A percentile compares a stretch with the other conserved stretches of the same genome.
Evolutionary conservation across 2,888 invertebrate species (phyloP).

Genomic region (Gortyna flavago): DNA sequence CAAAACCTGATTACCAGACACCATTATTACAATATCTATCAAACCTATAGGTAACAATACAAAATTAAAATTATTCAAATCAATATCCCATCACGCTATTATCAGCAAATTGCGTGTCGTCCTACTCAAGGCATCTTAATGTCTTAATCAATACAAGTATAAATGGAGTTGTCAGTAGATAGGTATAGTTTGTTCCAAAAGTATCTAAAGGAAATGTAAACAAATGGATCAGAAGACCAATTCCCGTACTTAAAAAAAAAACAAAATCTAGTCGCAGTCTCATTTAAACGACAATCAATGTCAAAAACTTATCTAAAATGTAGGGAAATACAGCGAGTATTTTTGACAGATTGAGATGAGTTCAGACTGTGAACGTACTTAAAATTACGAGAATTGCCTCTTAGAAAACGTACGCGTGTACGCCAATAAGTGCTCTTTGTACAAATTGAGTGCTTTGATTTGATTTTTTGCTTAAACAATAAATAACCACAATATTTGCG

Average conservation of each 20-base stretch:
- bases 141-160: slow-evolving; percentile 57
- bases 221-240: background rate
- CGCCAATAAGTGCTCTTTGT: background rate
- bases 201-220: background rate
- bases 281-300: too few species aligned
- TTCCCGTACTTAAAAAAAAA: too few species aligned
- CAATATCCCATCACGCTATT: slow-evolving; percentile 4
- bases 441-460: background rate
- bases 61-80: slow-evolving; percentile 22
- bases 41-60: slow-evolving; percentile 20
- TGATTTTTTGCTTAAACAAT: background rate
- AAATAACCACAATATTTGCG: background rate
- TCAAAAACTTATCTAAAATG: too few species aligned
- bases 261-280: too few species aligned
- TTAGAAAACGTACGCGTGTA: background rate
- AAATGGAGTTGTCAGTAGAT: slow-evolving; percentile 35
- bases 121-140: slow-evolving; percentile 39
- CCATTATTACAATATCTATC: background rate
- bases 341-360: too few species aligned
- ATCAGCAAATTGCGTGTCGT: slow-evolving; percentile 41
- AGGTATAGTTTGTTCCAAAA: background rate
- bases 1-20: background rate
- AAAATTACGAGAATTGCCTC: too few species aligned
- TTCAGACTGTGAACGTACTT: too few species aligned
- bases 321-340: too few species aligned